phyloP scores from a whole-genome alignment of 2,797 vertebrate genomes.

The Syngnathus acus region DNA sequence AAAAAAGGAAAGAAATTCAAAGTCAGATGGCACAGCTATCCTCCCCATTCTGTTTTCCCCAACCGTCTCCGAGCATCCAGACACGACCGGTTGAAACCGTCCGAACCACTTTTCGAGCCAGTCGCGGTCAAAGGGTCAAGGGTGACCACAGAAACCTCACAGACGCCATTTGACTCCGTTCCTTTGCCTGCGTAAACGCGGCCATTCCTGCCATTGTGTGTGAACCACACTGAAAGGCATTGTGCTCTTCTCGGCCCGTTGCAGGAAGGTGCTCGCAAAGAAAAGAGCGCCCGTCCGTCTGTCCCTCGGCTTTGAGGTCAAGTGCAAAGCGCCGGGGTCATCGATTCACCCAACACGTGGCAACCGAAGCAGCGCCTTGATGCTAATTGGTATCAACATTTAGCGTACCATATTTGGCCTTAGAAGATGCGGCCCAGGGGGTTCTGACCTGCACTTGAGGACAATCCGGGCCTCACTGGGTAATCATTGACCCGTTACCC shows the following conservation, averaged over 20 bases:
- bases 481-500: slow-evolving; percentile 71
- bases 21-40: not conserved
- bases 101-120: not conserved
- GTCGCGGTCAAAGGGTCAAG: not conserved
- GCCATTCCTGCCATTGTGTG: not conserved
- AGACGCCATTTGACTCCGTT: not conserved
- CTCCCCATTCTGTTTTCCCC: not conserved
- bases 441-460: slow-evolving; percentile 55
- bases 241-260: not conserved
- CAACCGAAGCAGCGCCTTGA: not conserved
- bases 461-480: slow-evolving; percentile 45
- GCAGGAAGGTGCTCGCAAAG: not conserved
- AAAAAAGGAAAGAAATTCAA: not conserved
- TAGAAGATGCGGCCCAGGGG: not conserved
- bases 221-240: not conserved
- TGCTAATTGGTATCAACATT: not conserved
- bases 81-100: not conserved
- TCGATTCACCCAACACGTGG: not conserved
- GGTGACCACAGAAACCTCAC: not conserved
- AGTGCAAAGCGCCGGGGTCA: not conserved
- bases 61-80: not conserved
- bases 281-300: not conserved
- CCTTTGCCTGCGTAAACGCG: not conserved
- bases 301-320: not conserved
- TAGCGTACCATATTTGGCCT: too few species aligned